Evolutionary conservation across 2,888 invertebrate species (phyloP).

Genomic region (Pandemis corylana): DNA sequence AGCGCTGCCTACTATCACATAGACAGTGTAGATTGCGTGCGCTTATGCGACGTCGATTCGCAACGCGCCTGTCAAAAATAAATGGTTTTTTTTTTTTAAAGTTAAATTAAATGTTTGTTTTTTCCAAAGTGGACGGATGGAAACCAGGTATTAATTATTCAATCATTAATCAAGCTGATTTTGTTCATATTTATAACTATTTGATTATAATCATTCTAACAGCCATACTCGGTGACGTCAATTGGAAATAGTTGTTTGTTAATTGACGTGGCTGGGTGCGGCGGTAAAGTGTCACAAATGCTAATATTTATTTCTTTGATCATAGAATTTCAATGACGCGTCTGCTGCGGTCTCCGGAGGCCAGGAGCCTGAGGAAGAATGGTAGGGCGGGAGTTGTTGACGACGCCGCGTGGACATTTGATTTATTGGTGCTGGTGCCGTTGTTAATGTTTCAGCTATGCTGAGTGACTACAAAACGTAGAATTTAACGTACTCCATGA

Average conservation of each 20-base stretch:
- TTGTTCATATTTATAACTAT: no score
- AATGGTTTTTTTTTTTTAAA: background rate
- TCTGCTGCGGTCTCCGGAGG: conserved; percentile 59
- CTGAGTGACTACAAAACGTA: conserved; percentile 19
- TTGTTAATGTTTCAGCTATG: conserved; percentile 35
- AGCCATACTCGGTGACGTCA: no score
- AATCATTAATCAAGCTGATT: no score
- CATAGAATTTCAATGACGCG: conserved; percentile 72
- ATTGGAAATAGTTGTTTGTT: no score
- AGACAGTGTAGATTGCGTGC: no score
- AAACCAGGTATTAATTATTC: conserved; percentile 11
- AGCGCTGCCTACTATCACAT: no score
- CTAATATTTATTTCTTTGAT: conserved; percentile 34
- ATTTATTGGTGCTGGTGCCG: conserved; percentile 64
- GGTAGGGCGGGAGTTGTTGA: conserved; percentile 73
- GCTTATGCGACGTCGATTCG: no score
- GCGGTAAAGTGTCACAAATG: background rate
- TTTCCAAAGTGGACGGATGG: conserved; percentile 16
- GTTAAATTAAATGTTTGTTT: background rate
- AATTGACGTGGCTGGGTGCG: no score
- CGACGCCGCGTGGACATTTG: conserved; percentile 47
- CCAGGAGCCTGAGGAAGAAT: conserved; percentile 83
- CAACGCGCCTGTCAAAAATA: no score
- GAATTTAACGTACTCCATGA: background rate
- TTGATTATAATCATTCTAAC: no score